Percentiles rank a stretch among this genome's conserved stretches.
These are phyloP conservation scores for Pristionchus fissidentatus DNA, from an alignment of 2,888 invertebrate species.

Conservation along the genomic window DNA sequence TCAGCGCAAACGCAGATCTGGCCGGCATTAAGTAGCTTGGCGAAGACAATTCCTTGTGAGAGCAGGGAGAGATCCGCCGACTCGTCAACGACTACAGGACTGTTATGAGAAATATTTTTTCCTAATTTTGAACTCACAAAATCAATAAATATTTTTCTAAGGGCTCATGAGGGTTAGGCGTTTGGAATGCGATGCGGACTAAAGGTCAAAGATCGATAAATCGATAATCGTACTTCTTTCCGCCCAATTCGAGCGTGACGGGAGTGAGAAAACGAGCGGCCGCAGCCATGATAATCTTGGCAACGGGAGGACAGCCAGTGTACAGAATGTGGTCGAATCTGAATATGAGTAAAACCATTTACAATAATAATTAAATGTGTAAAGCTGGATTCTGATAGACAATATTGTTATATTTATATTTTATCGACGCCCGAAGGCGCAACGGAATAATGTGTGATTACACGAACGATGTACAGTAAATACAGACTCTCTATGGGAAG, in stretches of 20 bases:
- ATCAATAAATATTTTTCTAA: too few species aligned
- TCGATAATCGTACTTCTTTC: conserved; percentile 79
- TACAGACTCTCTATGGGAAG: too few species aligned
- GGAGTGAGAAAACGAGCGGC: conserved; percentile 92
- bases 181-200: too few species aligned
- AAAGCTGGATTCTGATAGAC: neutral
- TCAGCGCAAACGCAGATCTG: conserved; percentile 53
- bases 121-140: too few species aligned
- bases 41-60: conserved; percentile 89
- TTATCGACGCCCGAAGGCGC: too few species aligned
- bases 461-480: too few species aligned
- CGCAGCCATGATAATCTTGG: conserved; percentile 88
- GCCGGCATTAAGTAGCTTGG: conserved; percentile 86
- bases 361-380: neutral
- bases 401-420: too few species aligned
- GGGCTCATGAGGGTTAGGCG: too few species aligned
- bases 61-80: conserved; percentile 85
- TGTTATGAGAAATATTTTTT: too few species aligned
- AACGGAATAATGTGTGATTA: too few species aligned
- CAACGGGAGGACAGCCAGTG: conserved; percentile 87
- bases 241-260: conserved; percentile 90
- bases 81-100: conserved; percentile 89
- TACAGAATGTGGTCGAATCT: conserved; percentile 95
- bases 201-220: too few species aligned
- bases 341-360: neutral